Conservation (phyloP, 2,888 invertebrate species). For the Neoaliturus tenellus region DNA sequence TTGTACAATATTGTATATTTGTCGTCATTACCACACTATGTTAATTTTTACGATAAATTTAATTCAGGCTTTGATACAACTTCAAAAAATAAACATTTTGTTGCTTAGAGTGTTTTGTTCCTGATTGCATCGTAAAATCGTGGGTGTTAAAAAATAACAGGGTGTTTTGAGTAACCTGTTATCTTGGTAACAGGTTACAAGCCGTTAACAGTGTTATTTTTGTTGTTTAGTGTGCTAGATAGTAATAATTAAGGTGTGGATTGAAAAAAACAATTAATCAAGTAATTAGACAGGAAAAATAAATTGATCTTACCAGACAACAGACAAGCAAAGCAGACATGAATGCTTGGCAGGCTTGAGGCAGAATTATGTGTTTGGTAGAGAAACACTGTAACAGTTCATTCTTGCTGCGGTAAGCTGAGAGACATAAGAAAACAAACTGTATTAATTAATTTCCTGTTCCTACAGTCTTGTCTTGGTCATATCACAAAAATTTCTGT, state of each 20-base stretch:
- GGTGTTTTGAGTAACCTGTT: too few relatives aligned
- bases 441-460: background rate
- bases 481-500: background rate
- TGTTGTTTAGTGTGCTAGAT: background rate
- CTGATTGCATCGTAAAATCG: too few relatives aligned
- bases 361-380: slow-evolving; percentile 13
- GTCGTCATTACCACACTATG: too few relatives aligned
- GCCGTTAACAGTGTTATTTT: background rate
- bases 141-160: too few relatives aligned
- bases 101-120: too few relatives aligned
- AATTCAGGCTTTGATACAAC: too few relatives aligned
- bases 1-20: too few relatives aligned
- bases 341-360: slow-evolving; percentile 9
- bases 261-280: background rate
- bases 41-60: too few relatives aligned
- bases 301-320: background rate
- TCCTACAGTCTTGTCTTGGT: background rate
- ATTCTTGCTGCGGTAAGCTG: background rate
- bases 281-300: background rate
- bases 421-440: background rate
- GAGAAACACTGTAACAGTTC: background rate
- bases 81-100: too few relatives aligned
- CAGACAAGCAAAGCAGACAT: slow-evolving; percentile 20
- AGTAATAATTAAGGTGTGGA: background rate
- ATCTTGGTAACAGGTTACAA: too few relatives aligned